phyloP scores from a whole-genome alignment of 2,888 invertebrate genomes.

The Lysandra bellargus region DNA sequence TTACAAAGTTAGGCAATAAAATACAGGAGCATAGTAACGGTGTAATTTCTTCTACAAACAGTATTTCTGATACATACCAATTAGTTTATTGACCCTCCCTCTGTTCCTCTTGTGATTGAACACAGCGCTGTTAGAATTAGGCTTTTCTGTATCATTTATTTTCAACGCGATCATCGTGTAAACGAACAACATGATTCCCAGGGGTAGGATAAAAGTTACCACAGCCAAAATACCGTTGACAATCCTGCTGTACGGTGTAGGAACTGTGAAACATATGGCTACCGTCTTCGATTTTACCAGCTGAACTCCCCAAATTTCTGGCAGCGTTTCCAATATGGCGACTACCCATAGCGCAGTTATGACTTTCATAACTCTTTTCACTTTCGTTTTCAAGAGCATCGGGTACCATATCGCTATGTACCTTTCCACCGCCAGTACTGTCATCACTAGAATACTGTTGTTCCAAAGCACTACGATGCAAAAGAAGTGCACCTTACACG shows the following conservation, averaged over 20 bases:
- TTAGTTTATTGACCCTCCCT: conserved; percentile 58
- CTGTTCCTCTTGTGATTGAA: conserved; percentile 58
- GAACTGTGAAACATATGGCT: conserved; percentile 53
- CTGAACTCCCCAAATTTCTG: conserved; percentile 54
- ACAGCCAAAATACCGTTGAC: conserved; percentile 54
- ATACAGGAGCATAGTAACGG: background rate
- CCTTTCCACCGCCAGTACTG: conserved; percentile 58
- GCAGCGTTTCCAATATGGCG: conserved; percentile 53
- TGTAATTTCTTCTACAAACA: background rate
- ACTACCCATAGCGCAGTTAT: conserved; percentile 54
- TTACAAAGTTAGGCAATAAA: no score
- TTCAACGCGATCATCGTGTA: conserved; percentile 59
- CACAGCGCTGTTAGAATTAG: conserved; percentile 47
- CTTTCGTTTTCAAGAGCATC: conserved; percentile 49
- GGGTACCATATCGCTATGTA: conserved; percentile 61
- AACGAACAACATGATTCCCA: conserved; percentile 56
- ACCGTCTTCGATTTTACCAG: conserved; percentile 48
- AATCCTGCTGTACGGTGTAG: conserved; percentile 50
- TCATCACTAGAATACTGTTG: conserved; percentile 59
- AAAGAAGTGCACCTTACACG: conserved; percentile 56
- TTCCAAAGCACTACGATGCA: conserved; percentile 55
- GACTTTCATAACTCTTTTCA: conserved; percentile 55
- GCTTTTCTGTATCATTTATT: conserved; percentile 50
- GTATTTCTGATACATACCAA: conserved; percentile 51
- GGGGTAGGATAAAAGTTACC: conserved; percentile 55